Evolutionary conservation across 2,113 vertebrate species (phyloP).

Genomic region (Rhinopomastus cyanomelas): DNA sequence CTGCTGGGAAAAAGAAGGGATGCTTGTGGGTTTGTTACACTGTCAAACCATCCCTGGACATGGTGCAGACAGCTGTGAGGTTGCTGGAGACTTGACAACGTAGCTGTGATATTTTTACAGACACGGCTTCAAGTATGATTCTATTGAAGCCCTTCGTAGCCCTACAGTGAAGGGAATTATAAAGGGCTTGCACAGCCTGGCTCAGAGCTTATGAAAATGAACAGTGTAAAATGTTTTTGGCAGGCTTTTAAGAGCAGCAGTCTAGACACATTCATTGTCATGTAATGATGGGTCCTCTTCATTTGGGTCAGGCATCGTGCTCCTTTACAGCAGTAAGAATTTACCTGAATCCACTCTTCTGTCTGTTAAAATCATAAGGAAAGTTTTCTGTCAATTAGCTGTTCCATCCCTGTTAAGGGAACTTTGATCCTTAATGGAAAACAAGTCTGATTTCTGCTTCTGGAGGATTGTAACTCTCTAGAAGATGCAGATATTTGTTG

Average conservation of each 20-base stretch:
- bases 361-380: neutral
- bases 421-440: neutral
- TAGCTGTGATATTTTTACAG: neutral
- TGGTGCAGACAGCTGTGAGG: neutral
- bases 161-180: neutral
- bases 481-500: neutral
- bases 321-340: neutral
- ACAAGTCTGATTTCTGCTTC: neutral
- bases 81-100: neutral
- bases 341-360: neutral
- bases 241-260: constrained; percentile 8
- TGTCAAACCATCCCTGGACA: neutral
- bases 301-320: neutral
- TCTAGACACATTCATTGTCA: constrained; percentile 3
- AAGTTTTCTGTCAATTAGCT: neutral
- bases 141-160: neutral
- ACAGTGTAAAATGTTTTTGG: constrained; percentile 24
- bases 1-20: neutral
- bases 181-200: neutral
- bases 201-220: neutral
- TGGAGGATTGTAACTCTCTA: neutral
- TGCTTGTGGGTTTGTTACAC: neutral
- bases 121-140: neutral
- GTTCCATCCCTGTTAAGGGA: neutral
- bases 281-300: neutral